Evolutionary conservation across 2,797 vertebrate genomes (phyloP).

Genomic region (Nannoperca obscura): DNA sequence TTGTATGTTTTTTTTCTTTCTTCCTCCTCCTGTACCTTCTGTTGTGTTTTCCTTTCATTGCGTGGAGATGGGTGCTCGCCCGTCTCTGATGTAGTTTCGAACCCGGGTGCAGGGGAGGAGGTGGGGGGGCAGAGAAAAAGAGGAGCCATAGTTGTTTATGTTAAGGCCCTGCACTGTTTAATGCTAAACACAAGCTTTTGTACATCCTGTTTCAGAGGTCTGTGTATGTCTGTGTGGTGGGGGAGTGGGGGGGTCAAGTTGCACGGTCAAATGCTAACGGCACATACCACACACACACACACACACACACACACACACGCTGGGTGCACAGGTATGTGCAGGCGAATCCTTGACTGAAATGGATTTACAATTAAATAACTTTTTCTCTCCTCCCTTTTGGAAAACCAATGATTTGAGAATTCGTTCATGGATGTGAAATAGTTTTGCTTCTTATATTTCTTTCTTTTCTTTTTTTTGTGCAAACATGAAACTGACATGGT

Average conservation of each 20-base stretch:
- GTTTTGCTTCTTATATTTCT: constrained; percentile 52
- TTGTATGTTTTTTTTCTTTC: constrained; percentile 52
- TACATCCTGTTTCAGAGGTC: constrained; percentile 78
- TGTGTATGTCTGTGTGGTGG: constrained; percentile 61
- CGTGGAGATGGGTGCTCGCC: constrained; percentile 46
- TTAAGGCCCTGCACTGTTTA: constrained; percentile 80
- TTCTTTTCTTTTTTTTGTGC: constrained; percentile 68
- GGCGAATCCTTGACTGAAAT: constrained; percentile 47
- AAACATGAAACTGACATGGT: constrained; percentile 70
- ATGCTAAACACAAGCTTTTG: constrained; percentile 83
- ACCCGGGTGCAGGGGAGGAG: constrained; percentile 50
- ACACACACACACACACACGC: too few relatives aligned
- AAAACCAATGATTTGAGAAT: constrained; percentile 75
- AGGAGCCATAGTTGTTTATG: constrained; percentile 74
- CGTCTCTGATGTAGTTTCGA: constrained; percentile 59
- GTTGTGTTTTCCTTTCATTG: constrained; percentile 62
- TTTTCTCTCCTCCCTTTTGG: constrained; percentile 53
- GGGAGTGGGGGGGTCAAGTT: constrained; percentile 26
- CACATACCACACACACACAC: constrained; percentile 66
- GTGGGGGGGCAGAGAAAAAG: constrained; percentile 8
- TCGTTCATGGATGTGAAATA: constrained; percentile 78
- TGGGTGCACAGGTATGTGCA: constrained; percentile 70
- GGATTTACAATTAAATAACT: constrained; percentile 46
- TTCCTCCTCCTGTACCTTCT: constrained; percentile 28
- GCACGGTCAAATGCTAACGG: constrained; percentile 51